These are phyloP conservation scores for Micrasema minimum DNA, from an alignment of 1,140 invertebrate species.

Conservation along the genomic window DNA sequence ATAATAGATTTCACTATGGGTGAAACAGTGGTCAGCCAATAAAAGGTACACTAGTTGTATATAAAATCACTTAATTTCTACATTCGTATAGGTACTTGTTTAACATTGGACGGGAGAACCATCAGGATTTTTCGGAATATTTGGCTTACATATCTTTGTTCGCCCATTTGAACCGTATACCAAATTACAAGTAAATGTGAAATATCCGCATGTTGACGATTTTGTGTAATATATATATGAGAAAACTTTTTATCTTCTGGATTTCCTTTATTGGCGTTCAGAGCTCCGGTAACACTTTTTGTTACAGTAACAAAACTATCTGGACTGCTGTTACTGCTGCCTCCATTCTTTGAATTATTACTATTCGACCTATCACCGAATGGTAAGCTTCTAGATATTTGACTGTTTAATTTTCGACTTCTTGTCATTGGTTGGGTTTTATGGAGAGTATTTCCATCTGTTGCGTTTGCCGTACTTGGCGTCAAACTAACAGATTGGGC, in stretches of 20 bases:
- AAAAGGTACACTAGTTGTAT: too few species aligned
- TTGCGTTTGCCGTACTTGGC: slow-evolving; percentile 68
- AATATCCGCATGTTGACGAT: slow-evolving; percentile 85
- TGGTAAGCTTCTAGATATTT: slow-evolving; percentile 59
- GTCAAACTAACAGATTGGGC: slow-evolving; percentile 72
- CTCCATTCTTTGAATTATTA: slow-evolving; percentile 52
- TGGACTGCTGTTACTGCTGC: slow-evolving; percentile 55
- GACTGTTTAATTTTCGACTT: slow-evolving; percentile 61
- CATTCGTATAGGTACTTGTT: too few species aligned
- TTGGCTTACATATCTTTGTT: slow-evolving; percentile 83
- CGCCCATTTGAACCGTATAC: slow-evolving; percentile 79
- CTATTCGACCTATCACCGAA: slow-evolving; percentile 56
- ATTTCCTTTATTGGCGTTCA: slow-evolving; percentile 68
- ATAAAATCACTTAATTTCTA: too few species aligned
- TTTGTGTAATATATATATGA: slow-evolving; percentile 86
- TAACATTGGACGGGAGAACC: slow-evolving; percentile 63
- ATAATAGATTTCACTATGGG: too few species aligned
- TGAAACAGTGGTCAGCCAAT: too few species aligned
- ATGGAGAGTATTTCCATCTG: slow-evolving; percentile 58
- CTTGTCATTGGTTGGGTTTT: slow-evolving; percentile 57
- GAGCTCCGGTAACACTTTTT: slow-evolving; percentile 79
- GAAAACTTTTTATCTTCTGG: slow-evolving; percentile 73
- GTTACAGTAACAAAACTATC: slow-evolving; percentile 77
- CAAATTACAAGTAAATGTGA: slow-evolving; percentile 84
- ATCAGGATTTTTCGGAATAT: slow-evolving; percentile 66